Base-by-base conservation (phyloP, 2,888 invertebrate genomes). In the Caenorhabditis zanzibari region DNA sequence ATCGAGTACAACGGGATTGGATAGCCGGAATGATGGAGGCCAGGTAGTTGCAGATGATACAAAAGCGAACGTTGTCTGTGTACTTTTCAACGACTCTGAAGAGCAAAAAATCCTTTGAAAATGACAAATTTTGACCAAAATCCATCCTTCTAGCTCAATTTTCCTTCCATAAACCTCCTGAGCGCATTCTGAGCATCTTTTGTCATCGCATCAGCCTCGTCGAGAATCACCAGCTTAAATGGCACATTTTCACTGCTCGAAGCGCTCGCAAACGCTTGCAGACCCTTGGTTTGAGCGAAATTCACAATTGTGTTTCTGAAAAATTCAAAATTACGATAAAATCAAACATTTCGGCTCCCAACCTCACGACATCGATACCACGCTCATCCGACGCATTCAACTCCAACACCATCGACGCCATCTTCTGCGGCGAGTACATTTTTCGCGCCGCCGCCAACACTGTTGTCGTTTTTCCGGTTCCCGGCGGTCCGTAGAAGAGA, bases 131-230 rank as follows among this genome's bases (percentile, higher is more conserved):
- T n/a, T n/a, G n/a, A n/a, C n/a, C n/a, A n/a, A n/a, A n/a, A n/a
- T n/a, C n/a, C n/a, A n/a, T n/a, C n/a, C n/a, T 38, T 38, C 10
- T 12, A 12, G 10, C 38, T 38, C 6, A 38, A 10, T 10, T 10
- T 38, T 6, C 5, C 38, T 2, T 12, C 16, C 16, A 47, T 3
- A 47, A 47, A 96, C 94, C 97, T 95, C 89, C 97, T 94, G 0
- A 98, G 94, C 35, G 99, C 98, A 94, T 98, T 99, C 93, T 99
- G 99, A 0, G 99, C 99, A 95, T 99, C 99, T 93, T 96, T 96
- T 0, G 98, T 99, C 98, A 99, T 99, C 0, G 98, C 97, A 94
- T 99, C 98, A 0, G 98, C 98, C 94, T 99, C 98, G 94, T 99
- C 98, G 26, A 99, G 94, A 88, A 99, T 97, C 54, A 99, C 96